These are phyloP conservation scores for Rissa tridactyla DNA, from an alignment of 2,113 vertebrate species.

Conservation along the genomic window DNA sequence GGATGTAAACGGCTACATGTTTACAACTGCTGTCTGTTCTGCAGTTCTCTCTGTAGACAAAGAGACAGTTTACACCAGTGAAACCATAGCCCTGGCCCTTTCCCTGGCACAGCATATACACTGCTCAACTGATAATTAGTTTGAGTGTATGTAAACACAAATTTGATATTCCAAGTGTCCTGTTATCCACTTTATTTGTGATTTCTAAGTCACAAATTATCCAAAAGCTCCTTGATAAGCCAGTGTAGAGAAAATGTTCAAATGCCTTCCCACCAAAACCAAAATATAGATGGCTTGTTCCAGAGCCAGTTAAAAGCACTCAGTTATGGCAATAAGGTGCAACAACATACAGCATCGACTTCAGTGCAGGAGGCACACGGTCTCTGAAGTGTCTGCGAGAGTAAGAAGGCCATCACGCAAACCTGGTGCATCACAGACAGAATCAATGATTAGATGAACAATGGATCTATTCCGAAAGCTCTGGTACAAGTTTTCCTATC, in stretches of 20 bases:
- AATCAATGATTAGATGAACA: background rate
- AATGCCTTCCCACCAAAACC: background rate
- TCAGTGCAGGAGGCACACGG: background rate
- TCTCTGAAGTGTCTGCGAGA: background rate
- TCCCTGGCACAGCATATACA: background rate
- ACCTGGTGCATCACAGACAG: background rate
- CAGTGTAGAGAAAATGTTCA: background rate
- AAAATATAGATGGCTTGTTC: background rate
- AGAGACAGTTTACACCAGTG: background rate
- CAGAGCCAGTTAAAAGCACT: background rate
- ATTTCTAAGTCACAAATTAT: background rate
- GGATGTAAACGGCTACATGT: background rate
- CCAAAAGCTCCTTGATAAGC: background rate
- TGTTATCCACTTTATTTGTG: background rate
- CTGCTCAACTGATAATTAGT: background rate
- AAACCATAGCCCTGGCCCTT: background rate
- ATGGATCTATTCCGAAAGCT: background rate
- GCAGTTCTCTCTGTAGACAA: background rate
- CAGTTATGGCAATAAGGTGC: background rate
- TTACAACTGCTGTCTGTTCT: background rate
- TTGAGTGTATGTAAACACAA: background rate
- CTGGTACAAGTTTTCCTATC: background rate
- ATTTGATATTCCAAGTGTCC: background rate
- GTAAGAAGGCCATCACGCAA: background rate
- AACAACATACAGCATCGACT: background rate